Evolutionary conservation across 64 coral and sea anemone species (phyloP), one percentile per base, ranked within the genome.

Genomic region (Acropora yongei): DNA sequence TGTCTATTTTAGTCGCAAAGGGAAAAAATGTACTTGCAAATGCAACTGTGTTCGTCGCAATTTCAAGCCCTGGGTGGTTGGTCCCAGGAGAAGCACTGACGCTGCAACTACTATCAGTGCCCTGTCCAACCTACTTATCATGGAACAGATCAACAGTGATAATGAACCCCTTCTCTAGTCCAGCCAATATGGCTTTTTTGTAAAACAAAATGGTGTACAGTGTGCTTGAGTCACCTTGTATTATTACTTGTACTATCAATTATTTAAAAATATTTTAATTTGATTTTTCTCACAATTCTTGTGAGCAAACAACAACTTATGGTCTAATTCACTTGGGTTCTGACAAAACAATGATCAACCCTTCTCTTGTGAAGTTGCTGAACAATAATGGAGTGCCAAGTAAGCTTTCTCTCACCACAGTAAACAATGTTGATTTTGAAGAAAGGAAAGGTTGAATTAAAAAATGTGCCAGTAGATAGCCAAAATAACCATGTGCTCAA

Each of bases 311-410:
- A 30, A 30, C 30, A 30, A 30, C 30, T 30, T 30, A 0, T 30
- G 30, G 30, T 30, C 30, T 30, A 30, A 30, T 30, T 30, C 30
- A 30, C 30, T 93, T 20, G 30, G 90, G 90, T 47, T 93, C 75
- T 20, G 83, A 87, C 65, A 42, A 87, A 50, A 93, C 82, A 14
- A 93, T 93, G 83, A 87, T 79, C 41, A 83, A 87, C 76, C 83
- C 76, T 0, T 93, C 75, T 40, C 57, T 87, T 8, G 91, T 84
- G 65, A 75, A 87, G 18, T 44, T 68, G 61, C 58, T 87, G n/a
- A 68, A 75, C 44, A 93, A 87, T 18, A 47, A 87, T 39, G 91
- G 82, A 8, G 16, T 66, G 49, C 60, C 83, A 48, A 69, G 82
- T 16, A 76, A 77, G 58, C 13, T 92, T 41, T 87, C 58, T 7